Base-by-base conservation (phyloP, 2,888 invertebrate genomes). In the Caenorhabditis wallacei region DNA sequence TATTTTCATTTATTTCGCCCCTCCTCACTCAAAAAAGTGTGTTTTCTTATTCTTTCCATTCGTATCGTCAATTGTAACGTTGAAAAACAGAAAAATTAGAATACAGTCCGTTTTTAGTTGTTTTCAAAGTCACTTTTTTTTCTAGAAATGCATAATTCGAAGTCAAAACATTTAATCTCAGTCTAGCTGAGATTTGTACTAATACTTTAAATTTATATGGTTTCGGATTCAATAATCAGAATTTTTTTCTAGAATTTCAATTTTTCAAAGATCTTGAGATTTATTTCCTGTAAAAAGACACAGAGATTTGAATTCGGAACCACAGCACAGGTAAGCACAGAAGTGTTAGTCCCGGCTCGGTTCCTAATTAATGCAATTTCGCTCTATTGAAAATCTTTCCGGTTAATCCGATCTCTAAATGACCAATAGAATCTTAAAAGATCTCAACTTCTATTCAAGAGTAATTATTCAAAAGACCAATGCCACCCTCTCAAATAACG, bases 171-270 rank as follows among this genome's bases (percentile, higher is more conserved):
- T 30, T 59, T 40, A 22, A n/a, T 43, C 46, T 26, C 5, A 46
- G 61, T 63, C 61, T 63, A n/a, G 61, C 20, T 24, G 22, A 63
- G 26, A 63, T 46, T 43, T 63, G 61, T 26, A 43, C 61, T 63
- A 46, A 46, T 2, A 26, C 61, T 16, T 61, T 2, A 40, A 22
- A n/a, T n/a, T 1, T n/a, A 18, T 8, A 46, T 46, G 61, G 61
- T 26, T 63, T 63, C 61, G n/a, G 1, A 46, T 10, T 46, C 61
- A 63, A 63, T 46, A 40, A 63, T 16, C 46, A 63, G 8, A n/a
- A 46, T 63, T 63, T 26, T 48, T 48, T 48, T 48, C 40, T 40
- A 40, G 46, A 48, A 48, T 2, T 40, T 40, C 13, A n/a, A 2
- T 16, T 40, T 13, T 40, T 40, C 40, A 40, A 13, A 40, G 40